Base-by-base conservation (phyloP, 2,113 vertebrate species). In the Osmerus eperlanus region DNA sequence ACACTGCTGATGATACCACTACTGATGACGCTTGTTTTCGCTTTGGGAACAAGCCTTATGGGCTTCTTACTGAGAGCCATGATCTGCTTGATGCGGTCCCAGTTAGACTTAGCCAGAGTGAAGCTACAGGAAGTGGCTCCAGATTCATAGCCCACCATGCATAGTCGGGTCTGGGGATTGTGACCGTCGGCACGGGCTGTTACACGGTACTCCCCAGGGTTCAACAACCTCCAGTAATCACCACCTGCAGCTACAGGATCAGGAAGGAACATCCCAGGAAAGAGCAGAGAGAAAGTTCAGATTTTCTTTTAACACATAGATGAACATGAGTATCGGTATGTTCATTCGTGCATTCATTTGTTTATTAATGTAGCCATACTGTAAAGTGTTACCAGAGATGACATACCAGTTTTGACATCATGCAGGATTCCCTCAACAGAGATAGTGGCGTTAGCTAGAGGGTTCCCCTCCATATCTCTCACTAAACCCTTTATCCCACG, bases 61-160 rank as follows among this genome's bases (percentile, higher is more conserved):
- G 95, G 96, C 58, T 92, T 93, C 84, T 95, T 94, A 52, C 96
- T 93, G 81, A 97, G 91, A 78, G 95, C 95, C 92, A 99, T 90
- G 85, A 99, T 98, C 89, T 89, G 93, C 66, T 94, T 94, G 76
- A 99, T 99, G 71, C 97, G 95, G 54, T 97, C 96, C 97, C 97
- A 99, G 91, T 98, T 98, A 89, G 97, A 99, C 66, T 96, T 96
- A 0, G 92, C 90, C 67, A 99, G 87, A 63, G 95, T 84, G 18
- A 99, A 99, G 90, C 95, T 96, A 90, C 97, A 99, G 78, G 95
- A 89, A 0, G 96, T 98, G 7, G 97, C 96, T 0, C 96, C 97
- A 0, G 96, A 89, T 71, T 99, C 95, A 0, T 96, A 99, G 62
- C 95, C 94, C 55, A 99, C 97, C 0, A 88, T 94, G 74, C 97